A percentile compares a stretch with the other conserved stretches of the same genome.
Conservation (phyloP, 2,888 invertebrate genomes). For the Ichneumoninae sp. region DNA sequence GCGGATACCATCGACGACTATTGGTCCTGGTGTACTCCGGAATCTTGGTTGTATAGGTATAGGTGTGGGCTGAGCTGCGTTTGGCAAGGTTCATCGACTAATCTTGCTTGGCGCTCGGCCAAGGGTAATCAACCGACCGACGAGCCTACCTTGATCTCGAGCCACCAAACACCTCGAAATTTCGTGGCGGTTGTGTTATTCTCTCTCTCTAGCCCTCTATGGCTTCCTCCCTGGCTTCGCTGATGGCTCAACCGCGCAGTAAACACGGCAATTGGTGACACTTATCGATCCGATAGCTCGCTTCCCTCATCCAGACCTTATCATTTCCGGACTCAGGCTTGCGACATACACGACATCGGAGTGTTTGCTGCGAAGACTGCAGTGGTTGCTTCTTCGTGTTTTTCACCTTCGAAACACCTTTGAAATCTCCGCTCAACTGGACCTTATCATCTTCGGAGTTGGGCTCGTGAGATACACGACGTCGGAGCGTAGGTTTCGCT, state of each 20-base stretch:
- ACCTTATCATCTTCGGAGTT: not conserved
- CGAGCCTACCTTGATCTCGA: conserved; percentile 59
- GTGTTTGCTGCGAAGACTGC: too few relatives aligned
- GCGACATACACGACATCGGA: not conserved
- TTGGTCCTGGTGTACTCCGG: not conserved
- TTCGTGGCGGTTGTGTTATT: conserved; percentile 13
- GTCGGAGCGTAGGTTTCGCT: not conserved
- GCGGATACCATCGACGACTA: conserved; percentile 28
- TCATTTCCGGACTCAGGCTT: not conserved
- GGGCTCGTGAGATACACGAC: not conserved
- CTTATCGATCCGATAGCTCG: conserved; percentile 39
- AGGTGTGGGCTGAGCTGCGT: conserved; percentile 1
- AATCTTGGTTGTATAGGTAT: not conserved
- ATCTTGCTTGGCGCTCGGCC: conserved; percentile 72
- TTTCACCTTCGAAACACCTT: not conserved
- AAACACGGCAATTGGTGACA: conserved; percentile 54
- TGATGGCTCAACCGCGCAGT: conserved; percentile 17
- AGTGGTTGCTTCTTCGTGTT: not conserved
- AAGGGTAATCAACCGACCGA: conserved; percentile 68
- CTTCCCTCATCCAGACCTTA: not conserved
- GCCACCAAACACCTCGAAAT: conserved; percentile 53
- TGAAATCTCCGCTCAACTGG: not conserved
- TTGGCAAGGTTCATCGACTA: conserved; percentile 69
- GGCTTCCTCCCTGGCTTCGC: not conserved
- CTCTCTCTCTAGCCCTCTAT: not conserved